Evolutionary conservation across 2,888 invertebrate species (phyloP).

Genomic region (Leptothorax acervorum): DNA sequence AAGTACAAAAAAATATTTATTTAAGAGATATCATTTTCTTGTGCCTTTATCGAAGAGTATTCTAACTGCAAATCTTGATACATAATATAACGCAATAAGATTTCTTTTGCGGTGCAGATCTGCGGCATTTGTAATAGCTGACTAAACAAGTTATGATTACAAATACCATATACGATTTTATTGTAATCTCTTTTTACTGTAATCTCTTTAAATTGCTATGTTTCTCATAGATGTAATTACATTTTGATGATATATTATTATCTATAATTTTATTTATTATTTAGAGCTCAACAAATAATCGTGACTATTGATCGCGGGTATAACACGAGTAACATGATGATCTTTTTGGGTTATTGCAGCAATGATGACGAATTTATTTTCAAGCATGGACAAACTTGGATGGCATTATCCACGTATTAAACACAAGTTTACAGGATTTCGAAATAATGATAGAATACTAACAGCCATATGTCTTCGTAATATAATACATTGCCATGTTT

Average conservation of each 20-base stretch:
- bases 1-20: conserved; percentile 15
- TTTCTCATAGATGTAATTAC: conserved; percentile 20
- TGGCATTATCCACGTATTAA: background rate
- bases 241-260: conserved; percentile 17
- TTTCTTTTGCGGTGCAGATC: background rate
- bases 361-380: background rate
- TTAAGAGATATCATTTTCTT: background rate
- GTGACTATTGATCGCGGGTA: background rate
- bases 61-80: background rate
- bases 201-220: background rate
- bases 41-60: background rate
- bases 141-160: background rate
- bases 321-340: background rate
- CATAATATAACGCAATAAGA: background rate
- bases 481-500: background rate
- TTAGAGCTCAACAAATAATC: background rate
- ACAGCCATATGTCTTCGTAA: background rate
- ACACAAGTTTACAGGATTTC: conserved; percentile 8
- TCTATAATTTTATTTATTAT: conserved; percentile 32
- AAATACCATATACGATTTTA: conserved; percentile 5
- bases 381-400: background rate
- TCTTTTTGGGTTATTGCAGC: background rate
- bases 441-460: background rate
- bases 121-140: background rate
- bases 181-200: background rate